Percentiles rank a stretch among this genome's conserved stretches.
phyloP scores from a whole-genome alignment of 2,113 vertebrate genomes.

The Dendropsophus ebraccatus region DNA sequence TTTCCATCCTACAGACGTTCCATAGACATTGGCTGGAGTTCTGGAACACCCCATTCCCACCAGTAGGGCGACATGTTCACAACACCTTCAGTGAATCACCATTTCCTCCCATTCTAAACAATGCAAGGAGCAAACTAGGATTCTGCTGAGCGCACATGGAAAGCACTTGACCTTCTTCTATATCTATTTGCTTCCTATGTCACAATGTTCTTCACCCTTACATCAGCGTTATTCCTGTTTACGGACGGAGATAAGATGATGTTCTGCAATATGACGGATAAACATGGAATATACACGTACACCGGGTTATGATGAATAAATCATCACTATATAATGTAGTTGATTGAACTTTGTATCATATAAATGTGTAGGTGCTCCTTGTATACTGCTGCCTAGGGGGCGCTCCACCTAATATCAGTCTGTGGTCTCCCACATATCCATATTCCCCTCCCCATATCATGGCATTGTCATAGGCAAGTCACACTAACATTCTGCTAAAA shows the following conservation, averaged over 20 bases:
- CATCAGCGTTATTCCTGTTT: constrained; percentile 19
- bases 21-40: not conserved
- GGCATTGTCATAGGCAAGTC: too few species aligned
- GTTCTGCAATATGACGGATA: not conserved
- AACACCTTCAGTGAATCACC: constrained; percentile 43
- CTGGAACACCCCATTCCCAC: constrained; percentile 1
- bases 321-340: not conserved
- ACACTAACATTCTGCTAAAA: too few species aligned
- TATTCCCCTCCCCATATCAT: not conserved
- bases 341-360: not conserved
- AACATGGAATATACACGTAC: not conserved
- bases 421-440: too few species aligned
- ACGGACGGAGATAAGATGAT: not conserved
- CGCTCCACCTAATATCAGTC: too few species aligned
- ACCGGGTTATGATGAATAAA: not conserved
- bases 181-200: not conserved
- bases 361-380: too few species aligned
- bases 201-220: not conserved
- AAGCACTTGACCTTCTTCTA: not conserved
- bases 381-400: too few species aligned
- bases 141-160: not conserved
- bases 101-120: constrained; percentile 16
- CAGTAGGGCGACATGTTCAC: not conserved
- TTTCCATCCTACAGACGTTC: not conserved
- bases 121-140: not conserved